These are phyloP conservation scores for Conger conger DNA, from an alignment of 2,113 vertebrate genomes.

Conservation along the genomic window DNA sequence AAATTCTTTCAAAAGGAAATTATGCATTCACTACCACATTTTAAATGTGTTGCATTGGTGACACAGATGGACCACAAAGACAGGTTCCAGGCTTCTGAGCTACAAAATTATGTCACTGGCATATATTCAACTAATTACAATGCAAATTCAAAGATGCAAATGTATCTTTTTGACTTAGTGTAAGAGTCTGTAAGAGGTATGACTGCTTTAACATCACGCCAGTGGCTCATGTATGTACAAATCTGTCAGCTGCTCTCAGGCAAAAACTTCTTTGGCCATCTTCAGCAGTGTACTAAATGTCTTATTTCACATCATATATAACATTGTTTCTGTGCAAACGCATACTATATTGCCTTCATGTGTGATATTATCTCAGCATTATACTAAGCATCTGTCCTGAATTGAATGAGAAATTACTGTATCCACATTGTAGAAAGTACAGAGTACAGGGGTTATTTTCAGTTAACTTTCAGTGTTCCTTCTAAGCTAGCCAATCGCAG, in stretches of 20 bases:
- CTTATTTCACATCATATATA: background rate
- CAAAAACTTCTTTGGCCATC: background rate
- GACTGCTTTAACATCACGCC: too few species aligned
- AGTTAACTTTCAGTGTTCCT: background rate
- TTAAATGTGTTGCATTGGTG: background rate
- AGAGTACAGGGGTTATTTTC: background rate
- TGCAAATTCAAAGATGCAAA: background rate
- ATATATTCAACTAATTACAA: background rate
- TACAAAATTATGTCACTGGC: too few species aligned
- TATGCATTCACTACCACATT: background rate
- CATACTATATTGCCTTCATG: background rate
- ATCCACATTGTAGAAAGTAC: background rate
- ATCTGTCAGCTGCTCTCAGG: too few species aligned
- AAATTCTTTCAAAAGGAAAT: too few species aligned
- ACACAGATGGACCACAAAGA: background rate
- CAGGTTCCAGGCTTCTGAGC: background rate
- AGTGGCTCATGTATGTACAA: too few species aligned
- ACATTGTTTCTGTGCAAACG: background rate
- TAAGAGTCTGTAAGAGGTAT: background rate
- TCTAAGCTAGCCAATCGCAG: background rate
- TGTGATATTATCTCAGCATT: background rate
- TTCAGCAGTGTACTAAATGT: background rate
- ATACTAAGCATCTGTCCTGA: background rate
- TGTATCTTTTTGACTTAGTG: background rate
- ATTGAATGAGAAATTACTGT: background rate